phyloP scores from a whole-genome alignment of 1,140 invertebrate genomes.

The Philopotamus ludificatus region DNA sequence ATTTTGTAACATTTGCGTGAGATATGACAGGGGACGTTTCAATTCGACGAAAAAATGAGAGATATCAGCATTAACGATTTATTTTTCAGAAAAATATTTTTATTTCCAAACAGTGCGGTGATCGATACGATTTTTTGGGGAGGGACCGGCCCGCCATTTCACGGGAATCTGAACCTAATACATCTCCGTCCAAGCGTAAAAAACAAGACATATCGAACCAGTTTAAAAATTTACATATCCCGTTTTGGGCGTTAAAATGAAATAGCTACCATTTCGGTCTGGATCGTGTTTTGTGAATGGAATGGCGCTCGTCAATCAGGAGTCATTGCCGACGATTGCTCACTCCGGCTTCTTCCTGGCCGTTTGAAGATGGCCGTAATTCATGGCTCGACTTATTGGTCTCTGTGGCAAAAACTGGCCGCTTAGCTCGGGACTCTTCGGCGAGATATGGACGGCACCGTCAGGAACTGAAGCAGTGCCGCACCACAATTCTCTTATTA shows the following conservation, averaged over 20 bases:
- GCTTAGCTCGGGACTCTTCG: constrained; percentile 1
- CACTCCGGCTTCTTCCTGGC: neutral
- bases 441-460: constrained; percentile 9
- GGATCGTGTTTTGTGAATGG: constrained; percentile 10
- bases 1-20: no score
- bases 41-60: no score
- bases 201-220: constrained; percentile 27
- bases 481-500: constrained; percentile 4
- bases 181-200: constrained; percentile 18
- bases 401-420: constrained; percentile 10
- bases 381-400: constrained; percentile 26
- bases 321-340: neutral
- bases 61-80: no score
- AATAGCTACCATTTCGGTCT: constrained; percentile 19
- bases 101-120: no score
- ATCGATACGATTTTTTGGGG: neutral
- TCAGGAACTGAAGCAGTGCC: neutral
- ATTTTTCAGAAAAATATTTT: no score
- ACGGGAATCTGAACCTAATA: constrained; percentile 7
- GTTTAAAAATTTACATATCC: constrained; percentile 29
- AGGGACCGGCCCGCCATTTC: neutral
- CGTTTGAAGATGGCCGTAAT: constrained; percentile 4
- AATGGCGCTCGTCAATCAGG: constrained; percentile 6
- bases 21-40: no score
- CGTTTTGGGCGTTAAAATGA: constrained; percentile 18